Percentiles rank a stretch among this genome's conserved stretches.
Evolutionary conservation across 37 sponge, comb jelly and placozoan species (phyloP).

Genomic region (Ianthella basta): DNA sequence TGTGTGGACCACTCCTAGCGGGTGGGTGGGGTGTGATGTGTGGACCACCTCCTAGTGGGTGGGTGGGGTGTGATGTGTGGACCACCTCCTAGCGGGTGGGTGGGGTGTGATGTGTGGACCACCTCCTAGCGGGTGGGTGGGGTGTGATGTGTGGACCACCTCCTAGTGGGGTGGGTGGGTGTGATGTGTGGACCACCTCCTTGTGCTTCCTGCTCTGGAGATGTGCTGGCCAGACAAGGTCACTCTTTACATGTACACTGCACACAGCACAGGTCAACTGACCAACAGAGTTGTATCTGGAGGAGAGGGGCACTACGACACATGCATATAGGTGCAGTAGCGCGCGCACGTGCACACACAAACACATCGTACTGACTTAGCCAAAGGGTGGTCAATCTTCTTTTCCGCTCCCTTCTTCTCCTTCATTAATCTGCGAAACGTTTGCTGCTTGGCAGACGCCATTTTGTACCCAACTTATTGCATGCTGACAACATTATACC

Average conservation of each 20-base stretch:
- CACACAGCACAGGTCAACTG: slow-evolving; percentile 83
- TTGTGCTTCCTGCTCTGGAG: slow-evolving; percentile 77
- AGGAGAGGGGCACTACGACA: background rate
- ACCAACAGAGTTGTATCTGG: slow-evolving; percentile 75
- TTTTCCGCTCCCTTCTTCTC: slow-evolving; percentile 50
- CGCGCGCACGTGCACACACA: background rate
- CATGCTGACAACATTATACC: background rate
- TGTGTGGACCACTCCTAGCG: no score
- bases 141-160: no score
- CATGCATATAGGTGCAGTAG: background rate
- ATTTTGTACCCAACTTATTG: slow-evolving; percentile 9
- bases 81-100: no score
- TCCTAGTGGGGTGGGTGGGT: no score
- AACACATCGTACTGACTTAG: slow-evolving; percentile 42
- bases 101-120: no score
- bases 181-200: slow-evolving; percentile 16
- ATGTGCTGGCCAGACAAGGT: slow-evolving; percentile 75
- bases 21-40: no score
- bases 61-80: no score
- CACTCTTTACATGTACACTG: slow-evolving; percentile 49
- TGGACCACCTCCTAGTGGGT: no score
- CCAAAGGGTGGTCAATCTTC: slow-evolving; percentile 69
- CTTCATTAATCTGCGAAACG: slow-evolving; percentile 70
- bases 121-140: no score
- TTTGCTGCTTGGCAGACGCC: slow-evolving; percentile 65